Conservation (phyloP, 2,113 vertebrate species). For the Hippocampus mohnikei region DNA sequence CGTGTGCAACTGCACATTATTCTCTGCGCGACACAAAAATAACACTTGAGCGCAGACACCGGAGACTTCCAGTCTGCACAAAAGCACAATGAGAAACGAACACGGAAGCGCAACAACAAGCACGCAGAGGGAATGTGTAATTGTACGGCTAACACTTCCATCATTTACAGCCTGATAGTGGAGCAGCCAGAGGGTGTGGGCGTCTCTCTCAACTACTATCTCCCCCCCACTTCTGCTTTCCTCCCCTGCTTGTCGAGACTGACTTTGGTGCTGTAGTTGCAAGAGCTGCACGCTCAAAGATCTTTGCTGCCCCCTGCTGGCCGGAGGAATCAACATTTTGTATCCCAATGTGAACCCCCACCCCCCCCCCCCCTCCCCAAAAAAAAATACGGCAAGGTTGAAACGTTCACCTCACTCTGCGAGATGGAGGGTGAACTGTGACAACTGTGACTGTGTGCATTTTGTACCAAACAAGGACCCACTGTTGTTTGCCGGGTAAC, state of each 20-base stretch:
- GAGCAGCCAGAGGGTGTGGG: conserved; percentile 45
- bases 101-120: not conserved
- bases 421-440: conserved; percentile 6
- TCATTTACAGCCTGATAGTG: conserved; percentile 50
- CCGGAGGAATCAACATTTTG: not conserved
- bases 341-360: not conserved
- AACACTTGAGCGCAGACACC: conserved; percentile 9
- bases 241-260: conserved; percentile 18
- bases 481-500: conserved; percentile 63
- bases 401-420: conserved; percentile 39
- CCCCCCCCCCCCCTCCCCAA: not conserved
- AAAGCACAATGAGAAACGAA: conserved; percentile 10
- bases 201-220: conserved; percentile 26
- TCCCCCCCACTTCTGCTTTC: not conserved
- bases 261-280: conserved; percentile 22
- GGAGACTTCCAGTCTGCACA: conserved; percentile 10
- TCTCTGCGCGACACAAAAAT: not conserved
- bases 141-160: conserved; percentile 28
- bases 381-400: conserved; percentile 39
- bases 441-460: not conserved
- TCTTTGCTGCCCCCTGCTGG: conserved; percentile 66
- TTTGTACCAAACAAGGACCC: conserved; percentile 35
- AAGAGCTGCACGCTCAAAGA: conserved; percentile 12
- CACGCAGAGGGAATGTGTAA: conserved; percentile 19
- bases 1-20: not conserved